A percentile compares a stretch with the other conserved stretches of the same genome.
Evolutionary conservation across 2,113 vertebrate genomes (phyloP).

Genomic region (Clarias magur): DNA sequence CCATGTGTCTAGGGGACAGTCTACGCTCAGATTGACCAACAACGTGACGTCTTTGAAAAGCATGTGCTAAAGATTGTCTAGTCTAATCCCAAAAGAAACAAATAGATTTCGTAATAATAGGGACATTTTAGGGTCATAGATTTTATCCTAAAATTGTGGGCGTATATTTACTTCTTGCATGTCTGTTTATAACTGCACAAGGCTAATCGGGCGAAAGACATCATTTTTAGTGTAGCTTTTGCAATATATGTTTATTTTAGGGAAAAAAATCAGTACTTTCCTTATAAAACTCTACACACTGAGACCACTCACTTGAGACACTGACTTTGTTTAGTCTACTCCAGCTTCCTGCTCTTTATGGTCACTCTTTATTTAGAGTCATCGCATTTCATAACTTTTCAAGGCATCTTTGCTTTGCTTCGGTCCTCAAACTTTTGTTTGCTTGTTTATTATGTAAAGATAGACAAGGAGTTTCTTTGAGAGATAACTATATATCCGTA

Average conservation of each 20-base stretch:
- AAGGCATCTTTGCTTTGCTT: not conserved
- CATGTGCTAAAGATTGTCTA: no score
- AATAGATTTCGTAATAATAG: no score
- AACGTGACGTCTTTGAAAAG: no score
- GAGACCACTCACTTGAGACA: not conserved
- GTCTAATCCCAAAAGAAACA: no score
- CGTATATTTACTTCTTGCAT: no score
- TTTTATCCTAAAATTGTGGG: no score
- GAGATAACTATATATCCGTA: not conserved
- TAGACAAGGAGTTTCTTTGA: not conserved
- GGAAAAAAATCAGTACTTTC: not conserved
- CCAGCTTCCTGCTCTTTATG: not conserved
- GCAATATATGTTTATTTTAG: not conserved
- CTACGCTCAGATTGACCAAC: no score
- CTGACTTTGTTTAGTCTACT: not conserved
- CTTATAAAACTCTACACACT: not conserved
- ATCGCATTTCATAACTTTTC: not conserved
- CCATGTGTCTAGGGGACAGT: no score
- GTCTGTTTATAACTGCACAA: not conserved
- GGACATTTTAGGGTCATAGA: no score
- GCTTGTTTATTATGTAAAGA: not conserved
- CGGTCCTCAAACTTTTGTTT: not conserved
- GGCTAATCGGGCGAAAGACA: not conserved
- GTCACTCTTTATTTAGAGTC: not conserved
- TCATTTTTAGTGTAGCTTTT: not conserved